Evolutionary conservation across 2,888 invertebrate genomes (phyloP).

Genomic region (Mimas tiliae): DNA sequence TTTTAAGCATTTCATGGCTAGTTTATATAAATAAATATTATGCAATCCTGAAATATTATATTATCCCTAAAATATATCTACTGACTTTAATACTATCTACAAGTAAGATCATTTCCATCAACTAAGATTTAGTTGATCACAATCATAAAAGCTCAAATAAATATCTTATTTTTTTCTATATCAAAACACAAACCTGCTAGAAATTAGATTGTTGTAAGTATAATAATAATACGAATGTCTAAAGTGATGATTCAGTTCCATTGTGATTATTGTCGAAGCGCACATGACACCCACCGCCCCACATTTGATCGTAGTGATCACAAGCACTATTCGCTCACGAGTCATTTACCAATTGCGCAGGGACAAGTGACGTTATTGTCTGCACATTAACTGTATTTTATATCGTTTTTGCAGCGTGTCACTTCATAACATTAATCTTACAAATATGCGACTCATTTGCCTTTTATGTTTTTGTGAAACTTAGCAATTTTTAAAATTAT

Average conservation of each 20-base stretch:
- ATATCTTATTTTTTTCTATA: not conserved
- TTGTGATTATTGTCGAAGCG: slow-evolving; percentile 5
- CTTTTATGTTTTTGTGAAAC: not conserved
- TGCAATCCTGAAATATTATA: too few relatives aligned
- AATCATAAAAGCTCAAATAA: not conserved
- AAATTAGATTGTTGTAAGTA: not conserved
- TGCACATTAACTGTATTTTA: slow-evolving; percentile 63
- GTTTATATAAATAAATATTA: too few relatives aligned
- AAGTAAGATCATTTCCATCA: too few relatives aligned
- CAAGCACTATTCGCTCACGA: slow-evolving; percentile 57
- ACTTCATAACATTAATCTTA: slow-evolving; percentile 55
- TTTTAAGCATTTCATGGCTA: too few relatives aligned
- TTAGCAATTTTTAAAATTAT: not conserved
- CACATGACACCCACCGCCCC: slow-evolving; percentile 44
- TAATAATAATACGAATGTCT: slow-evolving; percentile 8
- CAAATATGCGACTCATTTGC: slow-evolving; percentile 62
- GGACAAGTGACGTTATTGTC: slow-evolving; percentile 72
- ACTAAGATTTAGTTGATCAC: too few relatives aligned
- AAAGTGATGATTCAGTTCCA: not conserved
- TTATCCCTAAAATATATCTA: too few relatives aligned
- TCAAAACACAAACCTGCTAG: not conserved
- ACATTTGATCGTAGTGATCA: slow-evolving; percentile 54
- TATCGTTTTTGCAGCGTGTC: slow-evolving; percentile 47
- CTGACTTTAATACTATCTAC: too few relatives aligned
- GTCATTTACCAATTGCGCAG: slow-evolving; percentile 67